A percentile compares a stretch with the other conserved stretches of the same genome.
Evolutionary conservation across 2,888 invertebrate species (phyloP).

Genomic region (Tortricodes alternella): DNA sequence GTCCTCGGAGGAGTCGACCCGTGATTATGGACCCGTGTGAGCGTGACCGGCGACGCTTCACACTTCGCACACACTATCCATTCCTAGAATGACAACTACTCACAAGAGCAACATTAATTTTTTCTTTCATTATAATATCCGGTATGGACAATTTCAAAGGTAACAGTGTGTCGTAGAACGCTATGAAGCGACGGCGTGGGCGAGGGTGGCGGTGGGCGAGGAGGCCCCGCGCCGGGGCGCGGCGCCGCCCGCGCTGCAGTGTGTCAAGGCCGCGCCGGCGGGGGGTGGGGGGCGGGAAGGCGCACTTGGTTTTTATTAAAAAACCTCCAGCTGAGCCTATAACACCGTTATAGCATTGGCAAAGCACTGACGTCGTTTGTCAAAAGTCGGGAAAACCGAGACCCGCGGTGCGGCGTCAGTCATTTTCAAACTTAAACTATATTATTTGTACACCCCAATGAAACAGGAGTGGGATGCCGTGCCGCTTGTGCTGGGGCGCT

Average conservation of each 20-base stretch:
- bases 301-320: constrained; percentile 13
- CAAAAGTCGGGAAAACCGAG: too few species aligned
- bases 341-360: background rate
- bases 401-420: too few species aligned
- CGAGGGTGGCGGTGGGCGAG: constrained; percentile 13
- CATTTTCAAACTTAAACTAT: too few species aligned
- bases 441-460: background rate
- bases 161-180: constrained; percentile 4
- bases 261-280: constrained; percentile 15
- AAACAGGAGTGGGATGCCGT: background rate
- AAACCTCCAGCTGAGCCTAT: background rate
- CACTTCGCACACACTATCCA: too few species aligned
- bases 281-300: background rate
- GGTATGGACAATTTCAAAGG: too few species aligned
- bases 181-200: constrained; percentile 1
- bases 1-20: too few species aligned
- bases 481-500: background rate
- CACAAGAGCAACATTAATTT: too few species aligned
- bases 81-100: too few species aligned
- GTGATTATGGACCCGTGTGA: too few species aligned
- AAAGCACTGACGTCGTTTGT: too few species aligned
- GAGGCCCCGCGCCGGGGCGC: background rate
- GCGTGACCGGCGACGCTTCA: too few species aligned
- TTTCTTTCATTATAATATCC: too few species aligned
- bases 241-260: constrained; percentile 6